These are phyloP conservation scores for Nylanderia fulva DNA, from an alignment of 1,140 invertebrate genomes.

Conservation along the genomic window DNA sequence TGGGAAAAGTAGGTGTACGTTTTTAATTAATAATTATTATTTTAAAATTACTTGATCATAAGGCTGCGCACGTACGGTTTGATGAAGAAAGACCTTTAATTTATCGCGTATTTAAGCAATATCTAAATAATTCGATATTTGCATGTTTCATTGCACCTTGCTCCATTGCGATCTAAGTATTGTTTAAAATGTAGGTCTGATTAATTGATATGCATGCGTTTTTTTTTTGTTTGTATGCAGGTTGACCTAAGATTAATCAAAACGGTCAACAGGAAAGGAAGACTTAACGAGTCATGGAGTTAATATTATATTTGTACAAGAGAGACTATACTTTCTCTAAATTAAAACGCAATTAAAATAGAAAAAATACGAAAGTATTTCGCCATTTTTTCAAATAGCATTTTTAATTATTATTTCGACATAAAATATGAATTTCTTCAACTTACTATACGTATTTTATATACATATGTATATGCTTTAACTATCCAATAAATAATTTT, in stretches of 20 bases:
- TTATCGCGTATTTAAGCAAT: too few species aligned
- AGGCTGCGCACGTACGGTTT: not conserved
- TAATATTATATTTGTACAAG: not conserved
- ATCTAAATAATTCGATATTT: too few species aligned
- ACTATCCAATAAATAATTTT: not conserved
- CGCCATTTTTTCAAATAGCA: not conserved
- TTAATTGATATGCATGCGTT: too few species aligned
- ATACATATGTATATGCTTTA: not conserved
- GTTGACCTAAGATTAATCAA: not conserved
- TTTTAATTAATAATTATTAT: not conserved
- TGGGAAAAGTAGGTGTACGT: not conserved
- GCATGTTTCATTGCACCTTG: too few species aligned
- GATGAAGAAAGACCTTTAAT: too few species aligned
- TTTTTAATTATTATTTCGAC: not conserved
- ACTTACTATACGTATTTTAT: not conserved
- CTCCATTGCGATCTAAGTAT: too few species aligned
- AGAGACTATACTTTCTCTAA: constrained; percentile 4
- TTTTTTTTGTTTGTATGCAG: too few species aligned
- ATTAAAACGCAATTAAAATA: not conserved
- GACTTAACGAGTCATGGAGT: constrained; percentile 3
- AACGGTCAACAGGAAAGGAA: not conserved
- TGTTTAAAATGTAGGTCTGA: too few species aligned
- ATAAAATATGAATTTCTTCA: not conserved
- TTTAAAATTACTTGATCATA: not conserved
- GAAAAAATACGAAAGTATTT: not conserved